Conservation (phyloP, 1,140 invertebrate species). For the Globodera rostochiensis region DNA sequence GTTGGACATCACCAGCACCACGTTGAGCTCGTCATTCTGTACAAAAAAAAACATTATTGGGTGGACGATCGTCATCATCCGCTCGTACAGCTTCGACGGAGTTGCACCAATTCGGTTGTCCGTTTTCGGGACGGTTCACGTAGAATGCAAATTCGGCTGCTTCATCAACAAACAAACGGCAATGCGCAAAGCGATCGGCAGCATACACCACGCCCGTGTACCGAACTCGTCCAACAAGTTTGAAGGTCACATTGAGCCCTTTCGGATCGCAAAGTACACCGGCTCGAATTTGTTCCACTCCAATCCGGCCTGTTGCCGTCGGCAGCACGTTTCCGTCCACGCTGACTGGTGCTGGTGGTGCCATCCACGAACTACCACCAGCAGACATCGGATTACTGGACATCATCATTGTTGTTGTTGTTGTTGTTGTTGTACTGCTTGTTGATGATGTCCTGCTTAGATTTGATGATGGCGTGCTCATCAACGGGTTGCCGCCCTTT, state of each 20-base stretch:
- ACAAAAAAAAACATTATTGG: constrained; percentile 7
- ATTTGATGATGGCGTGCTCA: not conserved
- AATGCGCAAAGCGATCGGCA: constrained; percentile 52
- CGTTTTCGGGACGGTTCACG: constrained; percentile 39
- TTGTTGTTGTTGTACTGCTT: not conserved
- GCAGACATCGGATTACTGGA: not conserved
- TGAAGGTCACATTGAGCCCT: constrained; percentile 50
- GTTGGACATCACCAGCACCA: constrained; percentile 54
- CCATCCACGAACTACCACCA: not conserved
- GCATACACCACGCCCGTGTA: constrained; percentile 55
- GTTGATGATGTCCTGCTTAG: not conserved
- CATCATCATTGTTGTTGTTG: not conserved
- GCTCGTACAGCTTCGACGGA: constrained; percentile 47
- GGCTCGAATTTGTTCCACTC: constrained; percentile 32
- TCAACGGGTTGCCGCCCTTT: too few relatives aligned
- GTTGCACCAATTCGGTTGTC: constrained; percentile 49
- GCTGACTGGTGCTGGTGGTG: not conserved
- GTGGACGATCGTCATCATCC: not conserved
- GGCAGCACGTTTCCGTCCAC: not conserved
- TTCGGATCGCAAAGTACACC: constrained; percentile 38
- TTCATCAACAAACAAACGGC: constrained; percentile 45
- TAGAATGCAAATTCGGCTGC: constrained; percentile 48
- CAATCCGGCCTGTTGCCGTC: not conserved
- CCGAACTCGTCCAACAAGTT: constrained; percentile 18
- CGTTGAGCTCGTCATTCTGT: constrained; percentile 47